phyloP scores from a whole-genome alignment of 2,888 invertebrate species.

The Ephialtes manifestator region DNA sequence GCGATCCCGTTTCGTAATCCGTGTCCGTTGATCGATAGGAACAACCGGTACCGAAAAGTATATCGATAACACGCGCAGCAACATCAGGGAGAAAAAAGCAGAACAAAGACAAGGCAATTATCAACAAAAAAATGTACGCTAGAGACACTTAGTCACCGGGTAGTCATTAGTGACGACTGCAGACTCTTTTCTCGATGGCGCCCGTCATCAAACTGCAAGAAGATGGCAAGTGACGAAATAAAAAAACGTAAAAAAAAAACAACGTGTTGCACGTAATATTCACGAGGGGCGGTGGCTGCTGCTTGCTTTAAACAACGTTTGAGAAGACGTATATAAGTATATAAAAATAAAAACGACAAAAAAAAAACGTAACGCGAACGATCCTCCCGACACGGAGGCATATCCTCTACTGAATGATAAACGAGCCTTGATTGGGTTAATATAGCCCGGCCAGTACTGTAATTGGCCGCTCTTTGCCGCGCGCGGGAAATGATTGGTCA shows the following conservation, averaged over 20 bases:
- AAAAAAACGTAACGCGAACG: constrained; percentile 40
- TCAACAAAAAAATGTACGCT: not conserved
- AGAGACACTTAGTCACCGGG: constrained; percentile 3
- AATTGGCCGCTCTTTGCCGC: constrained; percentile 88
- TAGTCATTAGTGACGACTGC: not conserved
- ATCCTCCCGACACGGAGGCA: constrained; percentile 85
- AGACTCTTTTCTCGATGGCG: not conserved
- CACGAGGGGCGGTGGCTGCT: constrained; percentile 11
- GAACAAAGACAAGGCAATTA: not conserved
- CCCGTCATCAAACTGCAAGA: not conserved
- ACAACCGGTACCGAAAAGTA: not conserved
- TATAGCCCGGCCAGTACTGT: constrained; percentile 88
- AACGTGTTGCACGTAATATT: not conserved
- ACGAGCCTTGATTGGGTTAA: constrained; percentile 90
- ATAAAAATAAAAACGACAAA: constrained; percentile 25
- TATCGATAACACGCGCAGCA: not conserved
- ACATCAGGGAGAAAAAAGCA: not conserved
- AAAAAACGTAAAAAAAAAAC: constrained; percentile 8
- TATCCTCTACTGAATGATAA: constrained; percentile 88
- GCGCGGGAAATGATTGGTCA: constrained; percentile 86
- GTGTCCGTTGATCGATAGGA: not conserved
- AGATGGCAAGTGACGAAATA: not conserved
- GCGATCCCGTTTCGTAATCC: constrained; percentile 3
- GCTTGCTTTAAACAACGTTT: not conserved
- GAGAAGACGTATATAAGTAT: not conserved